Evolutionary conservation across 2,888 invertebrate species (phyloP).

Genomic region (Eilema depressum): DNA sequence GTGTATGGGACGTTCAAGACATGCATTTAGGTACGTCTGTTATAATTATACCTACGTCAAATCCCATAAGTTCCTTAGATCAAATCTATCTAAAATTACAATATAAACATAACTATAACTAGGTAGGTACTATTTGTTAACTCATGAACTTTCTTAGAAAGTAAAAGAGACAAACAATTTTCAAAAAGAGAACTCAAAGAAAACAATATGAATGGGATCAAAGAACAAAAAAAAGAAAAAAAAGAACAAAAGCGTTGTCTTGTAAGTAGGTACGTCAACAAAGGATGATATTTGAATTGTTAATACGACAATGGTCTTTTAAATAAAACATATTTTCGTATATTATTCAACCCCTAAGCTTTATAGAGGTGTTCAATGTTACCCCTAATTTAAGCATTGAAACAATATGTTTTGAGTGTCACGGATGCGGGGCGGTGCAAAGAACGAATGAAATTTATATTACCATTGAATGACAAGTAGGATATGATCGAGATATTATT

Average conservation of each 20-base stretch:
- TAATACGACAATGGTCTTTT: conserved; percentile 49
- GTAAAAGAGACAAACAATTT: conserved; percentile 16
- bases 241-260: conserved; percentile 48
- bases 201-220: conserved; percentile 47
- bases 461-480: conserved; percentile 11
- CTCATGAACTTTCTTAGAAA: conserved; percentile 23
- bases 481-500: background rate
- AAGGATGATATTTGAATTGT: conserved; percentile 52
- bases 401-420: conserved; percentile 27
- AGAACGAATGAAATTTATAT: conserved; percentile 13
- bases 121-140: background rate
- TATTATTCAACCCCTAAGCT: conserved; percentile 36
- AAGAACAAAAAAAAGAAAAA: conserved; percentile 29
- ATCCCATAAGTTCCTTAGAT: too few relatives aligned
- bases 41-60: too few relatives aligned
- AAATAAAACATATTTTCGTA: conserved; percentile 50
- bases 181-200: conserved; percentile 36
- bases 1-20: too few relatives aligned
- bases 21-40: too few relatives aligned
- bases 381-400: conserved; percentile 31
- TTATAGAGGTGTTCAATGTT: conserved; percentile 27
- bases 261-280: conserved; percentile 40
- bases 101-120: background rate
- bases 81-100: background rate
- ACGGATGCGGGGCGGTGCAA: conserved; percentile 18